Percentiles rank a stretch among this genome's conserved stretches.
phyloP scores from a whole-genome alignment of 1,140 invertebrate species.

The Pomacea maculata region DNA sequence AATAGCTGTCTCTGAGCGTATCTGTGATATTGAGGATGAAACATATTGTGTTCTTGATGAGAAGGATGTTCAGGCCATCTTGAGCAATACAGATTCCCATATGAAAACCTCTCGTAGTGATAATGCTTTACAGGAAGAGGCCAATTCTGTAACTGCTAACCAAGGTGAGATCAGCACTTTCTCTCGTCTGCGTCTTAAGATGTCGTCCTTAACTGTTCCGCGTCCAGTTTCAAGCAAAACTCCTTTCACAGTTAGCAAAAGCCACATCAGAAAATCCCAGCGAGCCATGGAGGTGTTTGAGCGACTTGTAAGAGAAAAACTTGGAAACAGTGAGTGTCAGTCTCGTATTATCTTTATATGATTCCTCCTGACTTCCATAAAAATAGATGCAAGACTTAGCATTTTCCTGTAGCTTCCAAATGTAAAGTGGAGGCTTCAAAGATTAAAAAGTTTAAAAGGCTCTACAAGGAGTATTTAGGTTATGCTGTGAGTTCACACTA shows the following conservation, averaged over 20 bases:
- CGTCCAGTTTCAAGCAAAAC: not conserved
- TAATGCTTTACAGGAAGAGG: constrained; percentile 19
- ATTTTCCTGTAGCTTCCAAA: not conserved
- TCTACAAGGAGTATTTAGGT: no score
- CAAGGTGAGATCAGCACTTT: constrained; percentile 17
- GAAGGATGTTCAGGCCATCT: constrained; percentile 24
- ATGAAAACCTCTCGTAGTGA: constrained; percentile 39
- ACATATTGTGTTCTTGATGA: constrained; percentile 24
- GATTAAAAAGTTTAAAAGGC: not conserved
- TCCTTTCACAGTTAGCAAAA: constrained; percentile 8
- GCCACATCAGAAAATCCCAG: constrained; percentile 36
- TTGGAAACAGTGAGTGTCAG: constrained; percentile 27
- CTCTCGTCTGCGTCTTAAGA: constrained; percentile 28
- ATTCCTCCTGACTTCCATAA: not conserved
- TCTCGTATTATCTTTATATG: constrained; percentile 39
- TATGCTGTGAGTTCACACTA: not conserved
- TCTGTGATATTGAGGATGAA: constrained; percentile 19
- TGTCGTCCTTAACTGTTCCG: constrained; percentile 25
- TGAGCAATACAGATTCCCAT: constrained; percentile 24
- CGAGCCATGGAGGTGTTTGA: constrained; percentile 36
- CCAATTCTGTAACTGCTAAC: not conserved
- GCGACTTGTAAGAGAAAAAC: constrained; percentile 28
- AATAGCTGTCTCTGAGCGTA: not conserved
- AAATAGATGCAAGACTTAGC: not conserved
- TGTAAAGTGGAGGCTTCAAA: not conserved